Evolutionary conservation across 2,797 vertebrate species (phyloP).

Genomic region (Phataginus tetradactyla): DNA sequence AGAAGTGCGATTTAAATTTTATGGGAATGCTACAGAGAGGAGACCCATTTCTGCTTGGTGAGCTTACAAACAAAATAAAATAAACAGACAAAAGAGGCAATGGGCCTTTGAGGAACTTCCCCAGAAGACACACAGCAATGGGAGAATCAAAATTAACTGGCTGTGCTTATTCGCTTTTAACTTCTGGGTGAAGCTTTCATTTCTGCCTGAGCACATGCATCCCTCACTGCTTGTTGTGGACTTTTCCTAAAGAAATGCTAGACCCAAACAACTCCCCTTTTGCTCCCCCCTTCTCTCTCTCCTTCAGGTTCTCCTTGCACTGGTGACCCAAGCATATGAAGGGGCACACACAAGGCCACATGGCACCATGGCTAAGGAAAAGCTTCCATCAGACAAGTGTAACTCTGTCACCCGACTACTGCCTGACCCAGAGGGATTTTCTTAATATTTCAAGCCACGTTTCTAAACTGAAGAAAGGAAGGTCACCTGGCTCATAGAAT

Average conservation of each 20-base stretch:
- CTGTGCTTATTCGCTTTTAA: conserved; percentile 56
- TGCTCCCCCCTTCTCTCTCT: not conserved
- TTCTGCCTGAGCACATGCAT: not conserved
- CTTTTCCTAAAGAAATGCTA: not conserved
- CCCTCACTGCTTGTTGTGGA: not conserved
- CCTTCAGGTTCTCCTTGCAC: not conserved
- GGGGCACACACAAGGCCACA: not conserved
- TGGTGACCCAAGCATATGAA: not conserved
- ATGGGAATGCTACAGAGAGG: conserved; percentile 32
- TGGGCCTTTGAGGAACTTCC: conserved; percentile 32
- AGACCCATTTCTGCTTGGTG: conserved; percentile 23
- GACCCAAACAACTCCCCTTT: no score
- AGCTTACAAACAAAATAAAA: conserved; percentile 67
- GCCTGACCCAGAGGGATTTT: not conserved
- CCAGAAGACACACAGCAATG: conserved; percentile 30
- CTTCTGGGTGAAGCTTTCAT: not conserved
- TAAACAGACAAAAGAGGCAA: conserved; percentile 61
- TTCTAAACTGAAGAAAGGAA: not conserved
- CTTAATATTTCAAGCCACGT: not conserved
- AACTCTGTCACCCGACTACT: not conserved
- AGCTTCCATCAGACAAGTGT: not conserved
- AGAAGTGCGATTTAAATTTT: conserved; percentile 73
- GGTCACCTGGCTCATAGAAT: not conserved
- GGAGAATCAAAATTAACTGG: conserved; percentile 65
- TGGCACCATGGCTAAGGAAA: not conserved